These are phyloP conservation scores for Melanotaenia duboulayi DNA, from an alignment of 2,113 vertebrate species.

Conservation along the genomic window DNA sequence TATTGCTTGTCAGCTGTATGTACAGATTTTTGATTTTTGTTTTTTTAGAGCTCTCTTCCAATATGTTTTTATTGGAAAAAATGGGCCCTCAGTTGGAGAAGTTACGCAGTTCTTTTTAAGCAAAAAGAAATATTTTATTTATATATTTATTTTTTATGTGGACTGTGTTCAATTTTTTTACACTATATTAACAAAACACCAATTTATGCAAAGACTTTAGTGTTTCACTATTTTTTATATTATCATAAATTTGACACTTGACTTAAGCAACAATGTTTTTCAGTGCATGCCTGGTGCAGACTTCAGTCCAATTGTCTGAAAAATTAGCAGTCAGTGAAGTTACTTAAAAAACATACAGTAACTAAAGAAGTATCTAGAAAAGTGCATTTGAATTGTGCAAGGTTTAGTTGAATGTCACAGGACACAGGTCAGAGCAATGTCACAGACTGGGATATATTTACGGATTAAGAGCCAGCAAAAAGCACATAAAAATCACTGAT, in stretches of 20 bases:
- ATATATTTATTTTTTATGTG: neutral
- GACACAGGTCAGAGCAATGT: no score
- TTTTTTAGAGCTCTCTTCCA: no score
- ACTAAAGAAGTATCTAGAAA: neutral
- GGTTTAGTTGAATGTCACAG: neutral
- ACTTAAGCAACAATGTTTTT: neutral
- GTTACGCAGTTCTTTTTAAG: neutral
- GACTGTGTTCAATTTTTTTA: neutral
- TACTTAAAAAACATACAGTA: neutral
- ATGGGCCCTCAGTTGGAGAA: no score
- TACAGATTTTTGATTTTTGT: constrained; percentile 2
- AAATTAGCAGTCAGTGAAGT: neutral
- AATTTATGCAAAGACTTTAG: neutral
- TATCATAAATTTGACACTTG: neutral
- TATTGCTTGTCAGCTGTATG: constrained; percentile 7
- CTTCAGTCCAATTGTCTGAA: neutral
- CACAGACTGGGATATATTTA: no score
- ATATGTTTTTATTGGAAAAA: no score
- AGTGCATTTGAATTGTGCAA: neutral
- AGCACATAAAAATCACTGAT: no score
- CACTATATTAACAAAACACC: neutral
- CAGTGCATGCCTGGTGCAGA: neutral
- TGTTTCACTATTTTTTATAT: neutral
- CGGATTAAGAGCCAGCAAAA: no score
- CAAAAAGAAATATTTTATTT: no score